phyloP scores from a whole-genome alignment of 2,113 vertebrate species.

The Peromyscus maniculatus region DNA sequence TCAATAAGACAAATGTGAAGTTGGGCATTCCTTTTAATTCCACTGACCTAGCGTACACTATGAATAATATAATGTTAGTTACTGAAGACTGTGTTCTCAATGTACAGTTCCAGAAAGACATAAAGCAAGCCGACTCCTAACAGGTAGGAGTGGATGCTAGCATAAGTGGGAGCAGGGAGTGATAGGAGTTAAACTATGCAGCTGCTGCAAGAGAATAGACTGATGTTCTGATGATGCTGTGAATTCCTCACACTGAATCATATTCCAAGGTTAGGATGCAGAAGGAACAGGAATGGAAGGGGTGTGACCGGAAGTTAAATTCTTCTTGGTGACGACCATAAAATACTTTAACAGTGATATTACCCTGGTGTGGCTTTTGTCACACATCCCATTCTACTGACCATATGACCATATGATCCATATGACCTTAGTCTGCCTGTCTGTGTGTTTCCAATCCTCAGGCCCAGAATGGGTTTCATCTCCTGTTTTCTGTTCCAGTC shows the following conservation, averaged over 20 bases:
- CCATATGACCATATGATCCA: rapidly evolving
- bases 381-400: not conserved
- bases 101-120: not conserved
- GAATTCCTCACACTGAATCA: not conserved
- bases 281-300: rapidly evolving
- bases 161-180: rapidly evolving
- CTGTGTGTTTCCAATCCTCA: not conserved
- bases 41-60: too few species aligned
- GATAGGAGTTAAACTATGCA: rapidly evolving
- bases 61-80: too few species aligned
- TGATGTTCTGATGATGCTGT: rapidly evolving
- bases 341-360: not conserved
- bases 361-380: not conserved
- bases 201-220: rapidly evolving
- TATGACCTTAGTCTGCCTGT: not conserved
- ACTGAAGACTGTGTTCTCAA: not conserved
- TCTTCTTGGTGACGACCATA: not conserved
- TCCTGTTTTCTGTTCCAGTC: not conserved
- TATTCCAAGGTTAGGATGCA: not conserved
- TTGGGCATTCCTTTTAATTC: not conserved
- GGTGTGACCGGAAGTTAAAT: not conserved
- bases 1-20: not conserved
- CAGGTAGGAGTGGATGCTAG: too few species aligned
- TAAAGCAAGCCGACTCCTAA: rapidly evolving
- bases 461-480: too few species aligned